Percentiles rank a stretch among this genome's conserved stretches.
phyloP scores from a whole-genome alignment of 2,797 vertebrate species.

The Gymnoscopelus microlampas region DNA sequence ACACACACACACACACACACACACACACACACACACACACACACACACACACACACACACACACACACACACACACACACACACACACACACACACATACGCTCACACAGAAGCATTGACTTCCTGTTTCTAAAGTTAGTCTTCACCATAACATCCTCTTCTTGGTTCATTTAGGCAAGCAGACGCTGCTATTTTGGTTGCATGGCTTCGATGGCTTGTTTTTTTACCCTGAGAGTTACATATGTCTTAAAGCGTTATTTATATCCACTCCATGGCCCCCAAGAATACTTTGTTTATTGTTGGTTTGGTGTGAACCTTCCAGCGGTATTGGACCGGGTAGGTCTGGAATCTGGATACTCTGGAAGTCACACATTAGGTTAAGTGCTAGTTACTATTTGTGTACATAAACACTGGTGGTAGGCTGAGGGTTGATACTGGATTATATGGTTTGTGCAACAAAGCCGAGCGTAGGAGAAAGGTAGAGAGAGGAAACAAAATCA shows the following conservation, averaged over 20 bases:
- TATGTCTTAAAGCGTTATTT: conserved; percentile 52
- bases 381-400: conserved; percentile 59
- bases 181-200: conserved; percentile 77
- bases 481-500: conserved; percentile 7
- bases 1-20: background rate
- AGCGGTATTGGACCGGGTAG: conserved; percentile 38
- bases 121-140: conserved; percentile 83
- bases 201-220: conserved; percentile 46
- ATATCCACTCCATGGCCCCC: conserved; percentile 32
- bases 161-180: conserved; percentile 75
- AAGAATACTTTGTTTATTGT: conserved; percentile 60
- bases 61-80: background rate
- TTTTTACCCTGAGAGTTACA: conserved; percentile 47
- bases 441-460: conserved; percentile 29
- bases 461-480: conserved; percentile 14
- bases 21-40: conserved; percentile 38
- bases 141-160: conserved; percentile 79
- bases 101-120: conserved; percentile 65
- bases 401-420: conserved; percentile 39
- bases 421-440: conserved; percentile 16
- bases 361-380: conserved; percentile 46
- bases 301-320: conserved; percentile 27
- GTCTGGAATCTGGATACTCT: background rate
- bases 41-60: background rate
- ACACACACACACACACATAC: conserved; percentile 24